Evolutionary conservation across 2,797 vertebrate species (phyloP).

Genomic region (Esox masquinongy): DNA sequence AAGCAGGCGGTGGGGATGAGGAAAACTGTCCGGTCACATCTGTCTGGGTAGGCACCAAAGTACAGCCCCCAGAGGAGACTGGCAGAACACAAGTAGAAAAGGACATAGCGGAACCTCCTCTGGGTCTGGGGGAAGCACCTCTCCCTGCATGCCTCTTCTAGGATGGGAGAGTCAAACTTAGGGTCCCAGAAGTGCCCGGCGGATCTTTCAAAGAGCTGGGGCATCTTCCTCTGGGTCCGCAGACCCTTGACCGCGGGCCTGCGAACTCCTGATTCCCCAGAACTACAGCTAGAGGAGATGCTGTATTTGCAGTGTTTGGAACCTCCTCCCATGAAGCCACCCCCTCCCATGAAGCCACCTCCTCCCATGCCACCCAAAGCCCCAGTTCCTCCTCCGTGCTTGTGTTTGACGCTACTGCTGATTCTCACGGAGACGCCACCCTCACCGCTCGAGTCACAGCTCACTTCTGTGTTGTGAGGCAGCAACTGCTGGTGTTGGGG

Average conservation of each 20-base stretch:
- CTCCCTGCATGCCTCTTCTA: slow-evolving; percentile 95
- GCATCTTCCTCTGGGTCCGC: slow-evolving; percentile 80
- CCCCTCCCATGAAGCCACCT: slow-evolving; percentile 64
- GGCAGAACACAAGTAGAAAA: slow-evolving; percentile 86
- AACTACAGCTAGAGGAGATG: slow-evolving; percentile 96
- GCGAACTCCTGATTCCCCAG: slow-evolving; percentile 83
- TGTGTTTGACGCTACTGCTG: slow-evolving; percentile 76
- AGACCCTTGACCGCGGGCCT: slow-evolving; percentile 71
- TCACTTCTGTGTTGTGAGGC: slow-evolving; percentile 90
- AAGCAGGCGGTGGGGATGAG: slow-evolving; percentile 84
- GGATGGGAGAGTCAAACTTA: slow-evolving; percentile 92
- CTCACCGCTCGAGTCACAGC: slow-evolving; percentile 89
- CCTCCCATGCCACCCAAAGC: slow-evolving; percentile 67
- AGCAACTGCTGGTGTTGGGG: slow-evolving; percentile 89
- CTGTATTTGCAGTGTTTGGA: slow-evolving; percentile 91
- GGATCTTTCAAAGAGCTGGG: slow-evolving; percentile 95
- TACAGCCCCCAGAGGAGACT: slow-evolving; percentile 91
- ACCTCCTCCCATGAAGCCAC: slow-evolving; percentile 70
- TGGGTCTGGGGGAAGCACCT: slow-evolving; percentile 95
- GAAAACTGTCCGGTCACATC: slow-evolving; percentile 78
- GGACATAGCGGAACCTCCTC: slow-evolving; percentile 91
- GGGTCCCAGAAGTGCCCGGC: slow-evolving; percentile 96
- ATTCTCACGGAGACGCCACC: slow-evolving; percentile 87
- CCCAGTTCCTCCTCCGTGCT: slow-evolving; percentile 63
- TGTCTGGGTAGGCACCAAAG: slow-evolving; percentile 81